Conservation (phyloP, 2,113 vertebrate genomes). For the Tinamus guttatus region DNA sequence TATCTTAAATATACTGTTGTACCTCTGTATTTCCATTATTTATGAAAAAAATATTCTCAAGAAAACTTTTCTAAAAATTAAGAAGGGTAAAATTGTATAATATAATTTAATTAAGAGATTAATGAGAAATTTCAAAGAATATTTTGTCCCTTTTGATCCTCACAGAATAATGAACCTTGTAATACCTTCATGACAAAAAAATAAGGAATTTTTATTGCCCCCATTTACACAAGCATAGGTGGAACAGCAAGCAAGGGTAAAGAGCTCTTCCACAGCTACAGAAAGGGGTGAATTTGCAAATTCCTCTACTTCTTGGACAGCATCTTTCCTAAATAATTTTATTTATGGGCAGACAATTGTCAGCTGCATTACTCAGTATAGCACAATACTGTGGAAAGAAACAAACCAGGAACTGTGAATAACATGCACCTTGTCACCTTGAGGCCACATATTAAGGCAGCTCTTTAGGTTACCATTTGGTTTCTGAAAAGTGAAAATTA, state of each 20-base stretch:
- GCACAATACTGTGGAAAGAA: not conserved
- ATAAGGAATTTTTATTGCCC: not conserved
- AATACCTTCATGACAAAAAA: not conserved
- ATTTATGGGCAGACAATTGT: not conserved
- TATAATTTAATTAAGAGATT: not conserved
- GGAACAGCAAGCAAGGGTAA: not conserved
- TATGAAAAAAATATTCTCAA: not conserved
- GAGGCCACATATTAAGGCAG: not conserved
- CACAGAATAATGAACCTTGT: not conserved
- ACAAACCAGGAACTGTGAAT: not conserved
- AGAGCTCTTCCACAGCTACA: not conserved
- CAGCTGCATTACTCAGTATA: not conserved
- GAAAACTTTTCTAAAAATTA: not conserved
- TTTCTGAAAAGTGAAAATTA: slow-evolving; percentile 9
- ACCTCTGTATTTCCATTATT: not conserved
- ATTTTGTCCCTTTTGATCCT: not conserved
- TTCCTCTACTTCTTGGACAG: not conserved
- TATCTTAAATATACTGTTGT: not conserved
- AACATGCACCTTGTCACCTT: not conserved
- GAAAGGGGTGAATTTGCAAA: not conserved
- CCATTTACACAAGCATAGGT: fast-evolving
- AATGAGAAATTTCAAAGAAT: not conserved
- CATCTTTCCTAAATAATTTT: not conserved
- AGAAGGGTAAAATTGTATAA: not conserved
- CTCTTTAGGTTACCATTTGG: not conserved